A percentile compares a stretch with the other conserved stretches of the same genome.
Conservation (phyloP, 2,888 invertebrate species). For the Drosophila buzzatii region DNA sequence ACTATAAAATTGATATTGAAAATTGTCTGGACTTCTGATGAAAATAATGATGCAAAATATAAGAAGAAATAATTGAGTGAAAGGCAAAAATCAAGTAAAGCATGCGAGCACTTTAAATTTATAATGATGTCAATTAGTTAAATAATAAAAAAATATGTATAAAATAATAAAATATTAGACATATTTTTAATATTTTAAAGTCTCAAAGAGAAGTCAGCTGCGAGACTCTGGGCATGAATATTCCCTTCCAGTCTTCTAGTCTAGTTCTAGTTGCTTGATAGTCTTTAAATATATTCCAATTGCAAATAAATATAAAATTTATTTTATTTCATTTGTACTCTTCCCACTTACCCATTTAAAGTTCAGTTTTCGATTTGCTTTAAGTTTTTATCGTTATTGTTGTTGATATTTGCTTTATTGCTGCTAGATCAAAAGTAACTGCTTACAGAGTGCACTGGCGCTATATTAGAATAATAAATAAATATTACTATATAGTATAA, state of each 20-base stretch:
- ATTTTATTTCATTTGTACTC: no score
- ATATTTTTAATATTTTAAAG: not conserved
- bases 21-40: not conserved
- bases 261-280: not conserved
- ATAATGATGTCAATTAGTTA: not conserved
- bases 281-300: not conserved
- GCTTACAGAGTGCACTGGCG: conserved; percentile 52
- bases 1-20: conserved; percentile 5
- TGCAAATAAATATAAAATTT: not conserved
- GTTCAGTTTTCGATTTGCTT: not conserved
- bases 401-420: conserved; percentile 71
- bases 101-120: not conserved
- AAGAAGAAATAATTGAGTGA: not conserved
- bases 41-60: conserved; percentile 8
- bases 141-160: not conserved
- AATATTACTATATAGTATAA: conserved; percentile 63
- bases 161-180: no score
- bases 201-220: no score
- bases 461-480: conserved; percentile 71
- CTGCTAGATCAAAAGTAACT: conserved; percentile 70
- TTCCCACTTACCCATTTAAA: not conserved
- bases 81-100: not conserved
- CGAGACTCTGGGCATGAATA: no score
- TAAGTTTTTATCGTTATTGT: conserved; percentile 49
- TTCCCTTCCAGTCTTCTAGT: not conserved